These are phyloP conservation scores for Stigmatopora nigra DNA, from an alignment of 2,113 vertebrate genomes.

Conservation along the genomic window DNA sequence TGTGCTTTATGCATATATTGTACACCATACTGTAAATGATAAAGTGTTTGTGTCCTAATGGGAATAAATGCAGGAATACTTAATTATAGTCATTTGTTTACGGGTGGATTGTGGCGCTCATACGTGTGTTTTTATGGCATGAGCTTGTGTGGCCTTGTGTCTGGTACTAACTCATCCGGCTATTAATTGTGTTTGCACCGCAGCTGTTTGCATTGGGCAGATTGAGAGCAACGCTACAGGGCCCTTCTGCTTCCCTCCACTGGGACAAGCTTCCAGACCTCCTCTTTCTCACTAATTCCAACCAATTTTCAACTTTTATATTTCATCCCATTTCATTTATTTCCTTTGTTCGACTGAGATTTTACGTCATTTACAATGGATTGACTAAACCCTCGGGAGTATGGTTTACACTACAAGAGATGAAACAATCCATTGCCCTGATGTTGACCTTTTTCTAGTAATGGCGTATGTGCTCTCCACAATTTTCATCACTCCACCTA, in stretches of 20 bases:
- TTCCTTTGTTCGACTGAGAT: slow-evolving; percentile 7
- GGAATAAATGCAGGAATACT: slow-evolving; percentile 16
- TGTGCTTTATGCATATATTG: neutral
- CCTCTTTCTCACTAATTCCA: slow-evolving; percentile 73
- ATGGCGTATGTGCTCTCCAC: slow-evolving; percentile 30
- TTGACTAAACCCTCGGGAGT: slow-evolving; percentile 4
- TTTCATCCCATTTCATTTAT: slow-evolving; percentile 17
- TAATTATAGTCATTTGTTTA: slow-evolving; percentile 22
- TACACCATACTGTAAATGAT: slow-evolving; percentile 10
- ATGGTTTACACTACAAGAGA: neutral
- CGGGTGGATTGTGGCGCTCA: slow-evolving; percentile 26
- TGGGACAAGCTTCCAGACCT: slow-evolving; percentile 79
- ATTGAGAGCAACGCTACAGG: slow-evolving; percentile 86
- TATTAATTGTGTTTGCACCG: slow-evolving; percentile 92
- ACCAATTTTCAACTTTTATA: slow-evolving; percentile 32
- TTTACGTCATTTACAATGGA: neutral
- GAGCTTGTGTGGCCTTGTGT: slow-evolving; percentile 73
- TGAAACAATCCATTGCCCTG: too few species aligned
- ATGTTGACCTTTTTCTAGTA: slow-evolving; percentile 1
- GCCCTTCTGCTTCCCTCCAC: slow-evolving; percentile 88
- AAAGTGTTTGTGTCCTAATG: slow-evolving; percentile 1
- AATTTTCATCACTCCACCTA: slow-evolving; percentile 10
- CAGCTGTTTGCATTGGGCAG: slow-evolving; percentile 89
- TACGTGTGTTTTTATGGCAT: slow-evolving; percentile 29
- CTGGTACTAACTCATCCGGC: slow-evolving; percentile 93